These are phyloP conservation scores for Perca flavescens DNA, from an alignment of 2,113 vertebrate species.

Conservation along the genomic window DNA sequence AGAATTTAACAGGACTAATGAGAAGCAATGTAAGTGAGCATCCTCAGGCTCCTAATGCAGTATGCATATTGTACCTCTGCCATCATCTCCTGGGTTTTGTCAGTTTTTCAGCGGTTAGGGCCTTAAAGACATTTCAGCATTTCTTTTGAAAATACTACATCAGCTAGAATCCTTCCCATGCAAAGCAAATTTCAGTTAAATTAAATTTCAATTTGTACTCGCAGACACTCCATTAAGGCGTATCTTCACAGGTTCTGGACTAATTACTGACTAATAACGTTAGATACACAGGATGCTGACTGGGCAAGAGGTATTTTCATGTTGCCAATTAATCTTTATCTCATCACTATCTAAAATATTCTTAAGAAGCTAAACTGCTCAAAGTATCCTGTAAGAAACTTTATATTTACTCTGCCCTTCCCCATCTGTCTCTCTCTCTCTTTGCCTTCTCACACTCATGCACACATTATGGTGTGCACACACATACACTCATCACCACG, in stretches of 20 bases:
- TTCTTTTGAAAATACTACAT: conserved; percentile 44
- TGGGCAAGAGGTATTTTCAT: conserved; percentile 42
- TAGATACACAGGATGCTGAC: conserved; percentile 39
- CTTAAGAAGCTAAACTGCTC: conserved; percentile 8
- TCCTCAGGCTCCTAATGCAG: background rate
- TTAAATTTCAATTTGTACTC: conserved; percentile 45
- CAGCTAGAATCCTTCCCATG: conserved; percentile 33
- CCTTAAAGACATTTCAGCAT: conserved; percentile 40
- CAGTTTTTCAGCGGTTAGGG: conserved; percentile 40
- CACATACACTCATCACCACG: background rate
- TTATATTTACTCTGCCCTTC: conserved; percentile 21
- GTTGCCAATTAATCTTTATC: conserved; percentile 30
- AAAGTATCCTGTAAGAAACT: conserved; percentile 34
- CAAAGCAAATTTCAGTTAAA: conserved; percentile 30
- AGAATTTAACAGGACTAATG: conserved; percentile 17
- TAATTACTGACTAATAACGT: conserved; percentile 60
- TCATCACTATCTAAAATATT: conserved; percentile 36
- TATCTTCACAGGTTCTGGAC: conserved; percentile 41
- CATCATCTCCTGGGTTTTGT: conserved; percentile 19
- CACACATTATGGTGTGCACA: background rate
- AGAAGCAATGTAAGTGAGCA: conserved; percentile 23
- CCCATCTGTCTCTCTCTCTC: conserved; percentile 10
- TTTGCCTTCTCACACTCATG: background rate
- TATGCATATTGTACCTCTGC: background rate
- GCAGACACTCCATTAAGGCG: conserved; percentile 23